Conservation (phyloP, 2,888 invertebrate species). For the Eupithecia subfuscata region DNA sequence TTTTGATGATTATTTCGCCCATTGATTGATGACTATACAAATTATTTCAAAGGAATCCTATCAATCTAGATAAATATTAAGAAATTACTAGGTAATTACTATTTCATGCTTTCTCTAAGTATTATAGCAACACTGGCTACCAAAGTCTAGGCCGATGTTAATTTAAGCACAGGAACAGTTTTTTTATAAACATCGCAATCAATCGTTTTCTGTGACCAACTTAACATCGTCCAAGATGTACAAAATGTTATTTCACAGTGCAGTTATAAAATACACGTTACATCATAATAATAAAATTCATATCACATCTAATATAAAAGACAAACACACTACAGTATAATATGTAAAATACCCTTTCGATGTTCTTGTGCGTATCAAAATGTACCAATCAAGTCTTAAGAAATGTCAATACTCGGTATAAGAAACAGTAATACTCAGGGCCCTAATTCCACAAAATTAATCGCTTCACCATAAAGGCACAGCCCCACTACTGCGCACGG, state of each 20-base stretch:
- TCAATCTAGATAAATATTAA: background rate
- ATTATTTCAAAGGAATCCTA: background rate
- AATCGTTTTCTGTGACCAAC: background rate
- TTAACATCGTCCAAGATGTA: background rate
- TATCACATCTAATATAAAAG: conserved; percentile 33
- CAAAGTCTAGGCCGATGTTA: background rate
- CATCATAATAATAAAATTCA: conserved; percentile 24
- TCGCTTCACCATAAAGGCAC: too few species aligned
- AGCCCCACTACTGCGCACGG: too few species aligned
- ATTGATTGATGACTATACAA: background rate
- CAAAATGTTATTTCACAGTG: conserved; percentile 29
- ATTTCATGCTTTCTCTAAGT: too few species aligned
- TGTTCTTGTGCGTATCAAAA: conserved; percentile 42
- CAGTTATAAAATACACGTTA: conserved; percentile 39
- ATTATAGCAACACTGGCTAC: too few species aligned
- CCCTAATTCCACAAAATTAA: too few species aligned
- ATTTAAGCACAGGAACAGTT: background rate
- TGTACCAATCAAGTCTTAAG: conserved; percentile 11
- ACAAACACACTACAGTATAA: conserved; percentile 24
- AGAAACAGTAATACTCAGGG: background rate
- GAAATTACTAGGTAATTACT: background rate
- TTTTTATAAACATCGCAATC: background rate
- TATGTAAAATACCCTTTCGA: conserved; percentile 45
- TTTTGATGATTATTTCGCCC: background rate
- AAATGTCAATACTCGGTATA: background rate